Conservation (phyloP, 2,888 invertebrate genomes). For the Morinoia aosen region DNA sequence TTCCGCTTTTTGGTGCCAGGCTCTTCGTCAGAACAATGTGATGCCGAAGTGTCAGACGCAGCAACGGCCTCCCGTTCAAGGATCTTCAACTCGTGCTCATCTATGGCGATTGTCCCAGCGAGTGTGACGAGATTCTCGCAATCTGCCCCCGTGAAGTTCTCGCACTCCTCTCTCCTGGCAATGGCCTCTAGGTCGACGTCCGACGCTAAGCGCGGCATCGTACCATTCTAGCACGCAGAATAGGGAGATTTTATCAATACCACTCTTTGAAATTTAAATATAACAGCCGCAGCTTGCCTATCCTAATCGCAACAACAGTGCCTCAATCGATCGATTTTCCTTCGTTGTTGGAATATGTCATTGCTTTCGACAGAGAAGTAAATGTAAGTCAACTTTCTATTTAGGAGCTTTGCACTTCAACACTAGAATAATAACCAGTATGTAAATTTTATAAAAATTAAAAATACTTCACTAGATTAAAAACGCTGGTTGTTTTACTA, state of each 20-base stretch:
- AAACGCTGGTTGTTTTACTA: no score
- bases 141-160: constrained; percentile 66
- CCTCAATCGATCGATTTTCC: no score
- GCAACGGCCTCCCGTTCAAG: neutral
- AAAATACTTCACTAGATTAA: no score
- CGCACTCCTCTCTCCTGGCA: constrained; percentile 42
- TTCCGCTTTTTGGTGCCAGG: neutral
- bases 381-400: no score
- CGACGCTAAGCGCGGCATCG: constrained; percentile 80
- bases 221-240: constrained; percentile 78
- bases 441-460: no score
- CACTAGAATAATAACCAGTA: no score
- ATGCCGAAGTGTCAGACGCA: neutral
- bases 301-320: no score
- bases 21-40: neutral
- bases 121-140: constrained; percentile 64
- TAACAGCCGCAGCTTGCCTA: no score
- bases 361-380: no score
- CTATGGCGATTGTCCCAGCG: constrained; percentile 60
- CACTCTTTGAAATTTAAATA: neutral
- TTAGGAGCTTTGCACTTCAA: no score
- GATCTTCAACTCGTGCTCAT: constrained; percentile 8
- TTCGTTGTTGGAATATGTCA: no score
- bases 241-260: neutral
- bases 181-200: constrained; percentile 63